Conservation (phyloP, 1,140 invertebrate genomes). For the Akabosia matsudoensis region DNA sequence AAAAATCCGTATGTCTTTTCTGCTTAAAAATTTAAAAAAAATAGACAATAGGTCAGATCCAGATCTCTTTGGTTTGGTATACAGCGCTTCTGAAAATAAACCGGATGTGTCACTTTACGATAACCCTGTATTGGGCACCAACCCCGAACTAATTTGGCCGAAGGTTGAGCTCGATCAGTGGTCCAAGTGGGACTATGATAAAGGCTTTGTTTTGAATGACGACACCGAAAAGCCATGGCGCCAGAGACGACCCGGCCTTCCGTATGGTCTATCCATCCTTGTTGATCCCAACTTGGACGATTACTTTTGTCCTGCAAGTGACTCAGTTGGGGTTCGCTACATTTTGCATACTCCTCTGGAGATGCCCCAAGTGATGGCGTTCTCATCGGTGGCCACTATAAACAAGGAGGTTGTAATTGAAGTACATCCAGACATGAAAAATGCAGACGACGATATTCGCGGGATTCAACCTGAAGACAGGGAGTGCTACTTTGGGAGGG, state of each 20-base stretch:
- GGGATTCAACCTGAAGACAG: background rate
- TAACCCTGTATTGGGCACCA: background rate
- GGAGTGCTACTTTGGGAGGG: background rate
- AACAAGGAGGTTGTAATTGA: background rate
- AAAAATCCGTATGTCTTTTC: background rate
- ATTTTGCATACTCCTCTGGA: background rate
- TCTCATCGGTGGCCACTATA: background rate
- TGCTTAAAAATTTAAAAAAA: background rate
- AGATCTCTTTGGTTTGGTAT: background rate
- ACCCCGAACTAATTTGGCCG: background rate
- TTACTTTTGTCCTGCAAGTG: background rate
- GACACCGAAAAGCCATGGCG: background rate
- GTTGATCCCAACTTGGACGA: slow-evolving; percentile 32
- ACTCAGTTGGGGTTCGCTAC: background rate
- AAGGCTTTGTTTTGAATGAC: background rate
- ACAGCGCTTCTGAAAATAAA: background rate
- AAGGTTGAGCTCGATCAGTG: background rate
- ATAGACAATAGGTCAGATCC: background rate
- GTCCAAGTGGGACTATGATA: slow-evolving; percentile 25
- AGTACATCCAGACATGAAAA: background rate
- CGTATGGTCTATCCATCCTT: slow-evolving; percentile 29
- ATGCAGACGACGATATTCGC: background rate
- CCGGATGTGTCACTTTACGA: background rate
- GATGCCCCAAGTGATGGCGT: background rate
- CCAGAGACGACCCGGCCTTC: slow-evolving; percentile 29